Percentiles rank a stretch among this genome's conserved stretches.
These are phyloP conservation scores for Corydoras sp. DNA, from an alignment of 2,113 vertebrate species.

Conservation along the genomic window DNA sequence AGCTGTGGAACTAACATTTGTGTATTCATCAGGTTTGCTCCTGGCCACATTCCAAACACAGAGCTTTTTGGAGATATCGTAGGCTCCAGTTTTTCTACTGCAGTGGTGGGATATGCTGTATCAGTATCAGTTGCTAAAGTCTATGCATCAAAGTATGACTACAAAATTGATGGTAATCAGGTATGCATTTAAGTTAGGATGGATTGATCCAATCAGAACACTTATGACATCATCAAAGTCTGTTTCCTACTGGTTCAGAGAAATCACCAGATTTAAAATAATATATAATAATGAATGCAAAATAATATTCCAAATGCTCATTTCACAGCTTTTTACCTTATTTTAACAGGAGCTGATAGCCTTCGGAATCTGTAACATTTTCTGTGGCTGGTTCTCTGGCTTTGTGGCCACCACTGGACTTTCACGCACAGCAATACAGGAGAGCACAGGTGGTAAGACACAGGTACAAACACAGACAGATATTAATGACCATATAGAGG, in stretches of 20 bases:
- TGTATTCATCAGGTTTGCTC: slow-evolving; percentile 67
- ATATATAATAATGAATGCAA: neutral
- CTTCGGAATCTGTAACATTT: neutral
- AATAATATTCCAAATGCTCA: neutral
- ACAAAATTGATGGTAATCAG: slow-evolving; percentile 80
- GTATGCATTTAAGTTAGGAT: slow-evolving; percentile 48
- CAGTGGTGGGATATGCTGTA: slow-evolving; percentile 78
- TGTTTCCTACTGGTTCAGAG: neutral
- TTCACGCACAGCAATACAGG: slow-evolving; percentile 80
- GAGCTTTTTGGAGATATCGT: slow-evolving; percentile 68
- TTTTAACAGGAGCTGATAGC: neutral
- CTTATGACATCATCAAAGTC: neutral
- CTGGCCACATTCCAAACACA: slow-evolving; percentile 63
- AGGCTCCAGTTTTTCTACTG: slow-evolving; percentile 76
- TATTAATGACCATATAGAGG: too few species aligned
- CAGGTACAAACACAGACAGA: slow-evolving; percentile 62
- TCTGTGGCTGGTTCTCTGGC: slow-evolving; percentile 74
- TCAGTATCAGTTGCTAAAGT: slow-evolving; percentile 82
- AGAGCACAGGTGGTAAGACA: slow-evolving; percentile 81
- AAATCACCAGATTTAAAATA: too few species aligned
- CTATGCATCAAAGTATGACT: slow-evolving; percentile 77
- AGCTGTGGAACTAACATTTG: neutral
- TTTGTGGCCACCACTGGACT: slow-evolving; percentile 80
- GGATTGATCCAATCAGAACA: neutral
- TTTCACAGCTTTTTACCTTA: neutral